Evolutionary conservation across 2,113 vertebrate species (phyloP), one percentile per base, ranked within the genome.

Genomic region (Malurus elegans): DNA sequence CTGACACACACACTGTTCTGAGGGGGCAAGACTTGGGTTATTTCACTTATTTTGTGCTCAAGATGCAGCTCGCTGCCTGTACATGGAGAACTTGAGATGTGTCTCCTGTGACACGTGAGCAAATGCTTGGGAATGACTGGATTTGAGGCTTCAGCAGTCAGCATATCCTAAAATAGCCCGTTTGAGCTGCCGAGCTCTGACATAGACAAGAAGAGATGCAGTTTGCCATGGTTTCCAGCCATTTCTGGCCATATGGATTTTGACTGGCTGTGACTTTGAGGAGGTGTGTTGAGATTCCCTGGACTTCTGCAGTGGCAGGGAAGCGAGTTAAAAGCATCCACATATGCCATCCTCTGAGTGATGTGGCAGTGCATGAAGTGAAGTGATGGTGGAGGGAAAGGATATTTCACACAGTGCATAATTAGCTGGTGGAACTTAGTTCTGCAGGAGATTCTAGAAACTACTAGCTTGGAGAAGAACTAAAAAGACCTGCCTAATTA

Each of bases 251-350:
- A 48, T 88, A 57, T 92, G 80, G 34, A 84, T 92, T 79, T 61
- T 84, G 75, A 31, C 38, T 80, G 94, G 38, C 51, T 86, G 91
- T 2, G 56, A 88, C 62, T 95, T 86, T 70, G 72, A 91, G 92
- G 79, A 80, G 83, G 83, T 91, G 67, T 93, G 36, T 70, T 62
- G 34, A 91, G 81, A 81, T 91, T 91, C 66, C 40, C 87, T 87
- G 70, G 48, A 75, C 54, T 87, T 44, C 51, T 58, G 18, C 56
- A 60, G 65, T 50, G 76, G 53, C 61, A 74, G 53, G 54, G 72
- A 69, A 79, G 45, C 0, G 0, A 71, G 40, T 62, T 92, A 47
- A 60, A 92, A 86, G 60, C 57, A 48, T 64, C 76, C 60, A 48
- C n/a, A 17, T 53, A 3, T 88, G 79, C 54, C 69, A 15, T 80